phyloP scores from a whole-genome alignment of 2,797 vertebrate species.

The Enteromius radiatus region DNA sequence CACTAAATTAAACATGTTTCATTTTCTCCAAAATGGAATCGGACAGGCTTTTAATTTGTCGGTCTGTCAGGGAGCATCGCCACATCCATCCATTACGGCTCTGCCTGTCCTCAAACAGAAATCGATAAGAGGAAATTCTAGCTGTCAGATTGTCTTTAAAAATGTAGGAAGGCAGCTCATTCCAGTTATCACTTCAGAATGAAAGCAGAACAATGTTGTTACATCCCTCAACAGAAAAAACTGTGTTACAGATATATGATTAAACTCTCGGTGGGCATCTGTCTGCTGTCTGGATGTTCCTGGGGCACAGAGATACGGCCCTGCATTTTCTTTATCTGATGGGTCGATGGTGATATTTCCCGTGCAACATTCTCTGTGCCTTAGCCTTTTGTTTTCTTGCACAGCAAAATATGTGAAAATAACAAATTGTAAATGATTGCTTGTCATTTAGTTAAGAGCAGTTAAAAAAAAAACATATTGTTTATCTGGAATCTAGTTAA shows the following conservation, averaged over 20 bases:
- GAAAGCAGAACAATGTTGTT: conserved; percentile 50
- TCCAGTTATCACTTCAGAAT: conserved; percentile 41
- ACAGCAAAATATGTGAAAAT: not conserved
- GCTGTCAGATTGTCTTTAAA: conserved; percentile 56
- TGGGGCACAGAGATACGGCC: conserved; percentile 38
- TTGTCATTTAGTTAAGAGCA: not conserved
- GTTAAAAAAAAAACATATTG: not conserved
- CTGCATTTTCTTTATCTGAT: conserved; percentile 44
- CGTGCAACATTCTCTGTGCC: not conserved
- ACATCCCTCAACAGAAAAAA: conserved; percentile 34
- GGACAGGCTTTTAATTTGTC: conserved; percentile 48
- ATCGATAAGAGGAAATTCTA: conserved; percentile 49
- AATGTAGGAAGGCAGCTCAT: conserved; percentile 45
- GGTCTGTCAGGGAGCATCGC: conserved; percentile 41
- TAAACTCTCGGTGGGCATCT: conserved; percentile 34
- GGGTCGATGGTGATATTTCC: conserved; percentile 25
- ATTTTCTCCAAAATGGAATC: conserved; percentile 44
- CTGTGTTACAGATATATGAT: conserved; percentile 48
- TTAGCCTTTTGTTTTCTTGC: conserved; percentile 4
- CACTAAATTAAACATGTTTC: conserved; percentile 42
- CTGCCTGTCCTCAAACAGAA: conserved; percentile 46
- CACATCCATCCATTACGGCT: conserved; percentile 47
- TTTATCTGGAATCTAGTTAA: conserved; percentile 1
- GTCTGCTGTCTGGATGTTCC: conserved; percentile 37
- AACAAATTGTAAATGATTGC: not conserved